Base-by-base conservation (phyloP, 2,888 invertebrate genomes). In the Limnephilus marmoratus region DNA sequence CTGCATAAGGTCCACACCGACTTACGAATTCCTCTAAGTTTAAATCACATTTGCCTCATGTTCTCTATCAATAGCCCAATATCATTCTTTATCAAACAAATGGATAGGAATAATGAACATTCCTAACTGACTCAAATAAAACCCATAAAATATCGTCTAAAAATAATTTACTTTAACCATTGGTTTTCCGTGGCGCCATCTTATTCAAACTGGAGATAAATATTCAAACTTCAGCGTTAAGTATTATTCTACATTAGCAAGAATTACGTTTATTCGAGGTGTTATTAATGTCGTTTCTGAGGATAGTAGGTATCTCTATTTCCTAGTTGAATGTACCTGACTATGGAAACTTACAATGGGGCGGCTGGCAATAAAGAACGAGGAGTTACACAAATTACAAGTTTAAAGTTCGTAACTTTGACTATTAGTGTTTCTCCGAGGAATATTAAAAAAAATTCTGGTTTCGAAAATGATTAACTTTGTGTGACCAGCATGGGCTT, bases 241-340 rank as follows among this genome's bases (percentile, higher is more conserved):
- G 53, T 88, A 82, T 91, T 91, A 85, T 82, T 82, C 82, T 81
- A 81, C 82, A 91, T 91, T 91, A 91, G 91, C 91, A 53, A 82
- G 91, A 91, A 87, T 91, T 91, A 91, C 91, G 88, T 87, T 82
- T 53, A 31, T 80, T 31, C 49, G 85, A 85, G 82, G 81, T 81
- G 87, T 81, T 82, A 91, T 91, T 91, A 91, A 91, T 88, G 81
- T 88, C 81, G 88, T 91, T 37, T n/a, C 68, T 68, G 68, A 24
- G 9, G 9, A 24, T 68, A n/a, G 68, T 68, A 68, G 68, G 68
- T 37, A 37, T 37, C 83, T 83, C 83, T 18, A 83, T 83, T 34
- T 37, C 83, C 41, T 83, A 34, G 34, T 83, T 83, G 83, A 24
- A 83, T 37, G 18, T 83, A 34, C 34, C 18, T 11, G 34, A 24